Percentiles rank a stretch among this genome's conserved stretches.
Conservation (phyloP, 2,113 vertebrate genomes). For the Cyphomyrus discorhynchus region DNA sequence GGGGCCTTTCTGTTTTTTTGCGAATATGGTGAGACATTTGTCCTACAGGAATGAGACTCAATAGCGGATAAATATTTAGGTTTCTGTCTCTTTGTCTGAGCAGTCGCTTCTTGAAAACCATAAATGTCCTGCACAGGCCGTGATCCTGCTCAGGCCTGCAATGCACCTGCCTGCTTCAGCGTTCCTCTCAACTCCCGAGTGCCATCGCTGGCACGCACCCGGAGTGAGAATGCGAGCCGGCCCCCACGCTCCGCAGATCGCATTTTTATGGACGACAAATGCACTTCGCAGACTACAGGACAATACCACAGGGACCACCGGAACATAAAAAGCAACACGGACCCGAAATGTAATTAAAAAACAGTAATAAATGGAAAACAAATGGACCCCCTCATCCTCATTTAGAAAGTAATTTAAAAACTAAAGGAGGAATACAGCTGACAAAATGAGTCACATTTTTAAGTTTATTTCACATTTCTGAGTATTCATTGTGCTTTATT, state of each 20-base stretch:
- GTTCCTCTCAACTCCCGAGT: background rate
- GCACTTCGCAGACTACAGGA: background rate
- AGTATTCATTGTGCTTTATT: constrained; percentile 25
- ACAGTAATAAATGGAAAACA: background rate
- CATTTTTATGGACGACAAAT: background rate
- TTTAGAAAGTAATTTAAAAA: constrained; percentile 1
- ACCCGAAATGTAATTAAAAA: background rate
- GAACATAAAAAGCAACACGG: too few relatives aligned
- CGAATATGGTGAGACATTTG: constrained; percentile 19
- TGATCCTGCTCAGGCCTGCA: constrained; percentile 22
- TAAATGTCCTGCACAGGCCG: constrained; percentile 22
- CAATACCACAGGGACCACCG: background rate
- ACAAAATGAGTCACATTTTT: background rate
- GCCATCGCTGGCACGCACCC: background rate
- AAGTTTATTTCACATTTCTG: background rate
- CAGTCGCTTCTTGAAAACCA: constrained; percentile 20
- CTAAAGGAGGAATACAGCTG: background rate
- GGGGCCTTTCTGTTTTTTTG: constrained; percentile 11
- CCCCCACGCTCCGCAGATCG: background rate
- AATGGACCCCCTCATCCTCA: background rate
- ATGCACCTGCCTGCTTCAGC: constrained; percentile 29
- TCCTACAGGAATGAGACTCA: constrained; percentile 16
- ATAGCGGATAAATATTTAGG: constrained; percentile 29
- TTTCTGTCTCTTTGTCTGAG: constrained; percentile 33
- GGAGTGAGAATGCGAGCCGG: background rate